Evolutionary conservation across 1,140 invertebrate genomes (phyloP), one percentile per base, ranked within the genome.

Genomic region (Paraescarpia echinospica): DNA sequence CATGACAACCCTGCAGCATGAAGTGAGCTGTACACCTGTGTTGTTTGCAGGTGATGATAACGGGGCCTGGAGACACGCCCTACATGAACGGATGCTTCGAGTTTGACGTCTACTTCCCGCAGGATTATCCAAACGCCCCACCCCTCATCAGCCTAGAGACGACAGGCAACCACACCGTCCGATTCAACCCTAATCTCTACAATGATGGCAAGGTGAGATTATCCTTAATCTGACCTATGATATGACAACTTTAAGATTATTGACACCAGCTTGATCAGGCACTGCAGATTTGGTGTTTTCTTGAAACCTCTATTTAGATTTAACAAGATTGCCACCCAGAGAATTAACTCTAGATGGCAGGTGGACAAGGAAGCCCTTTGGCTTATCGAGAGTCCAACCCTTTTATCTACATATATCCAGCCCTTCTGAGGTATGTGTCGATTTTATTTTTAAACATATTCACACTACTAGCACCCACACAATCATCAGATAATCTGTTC

Each of bases 141-240:
- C 97, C 97, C 92, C 97, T 98, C 94, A 98, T 99, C 94, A 99
- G 99, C 96, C 96, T 99, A 94, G 98, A 99, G 96, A 99, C 99
- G 22, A 99, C 98, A 2, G 99, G 99, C 35, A 97, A 98, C 92
- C 98, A 98, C 95, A 98, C 98, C 0, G 98, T 99, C 94, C 97
- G 99, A 93, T 99, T 99, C 96, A 99, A 99, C 97, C 99, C 99
- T 35, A 99, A 99, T 97, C 97, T 99, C 34, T 99, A 99, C 96
- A 98, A 99, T 96, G 98, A 99, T 96, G 98, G 99, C 91, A 99
- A 99, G 97, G 96, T 96, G 93, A 89, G 93, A 33, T 90, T 5
- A 90, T 35, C 33, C 33, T 90, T 18, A 90, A 33, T 34, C 33
- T 90, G 18, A 90, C 33, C 27, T n/a, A 31, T 33, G 18, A 90